A percentile compares a stretch with the other conserved stretches of the same genome.
Evolutionary conservation across 2,113 vertebrate genomes (phyloP).

Genomic region (Trochalopteron elliotii): DNA sequence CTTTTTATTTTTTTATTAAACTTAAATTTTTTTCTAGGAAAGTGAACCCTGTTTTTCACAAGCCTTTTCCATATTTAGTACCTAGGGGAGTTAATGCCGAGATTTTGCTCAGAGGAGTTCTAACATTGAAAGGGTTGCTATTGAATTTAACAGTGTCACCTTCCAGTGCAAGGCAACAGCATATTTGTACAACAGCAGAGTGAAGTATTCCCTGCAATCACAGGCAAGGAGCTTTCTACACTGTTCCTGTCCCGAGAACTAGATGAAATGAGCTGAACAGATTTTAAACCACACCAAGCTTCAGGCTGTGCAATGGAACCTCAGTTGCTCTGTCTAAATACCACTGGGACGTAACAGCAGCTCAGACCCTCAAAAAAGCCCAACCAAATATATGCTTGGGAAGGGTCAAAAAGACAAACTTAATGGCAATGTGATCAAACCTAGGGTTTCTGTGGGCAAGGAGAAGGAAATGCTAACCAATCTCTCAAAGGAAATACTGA

Average conservation of each 20-base stretch:
- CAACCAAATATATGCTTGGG: neutral
- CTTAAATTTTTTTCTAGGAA: no score
- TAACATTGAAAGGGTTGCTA: neutral
- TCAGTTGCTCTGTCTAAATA: neutral
- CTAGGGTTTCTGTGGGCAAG: neutral
- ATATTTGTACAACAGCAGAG: neutral
- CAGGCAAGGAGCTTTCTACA: neutral
- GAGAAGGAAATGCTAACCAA: neutral
- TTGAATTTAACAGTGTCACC: neutral
- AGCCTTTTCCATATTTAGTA: neutral
- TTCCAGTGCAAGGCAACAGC: neutral
- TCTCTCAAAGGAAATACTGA: neutral
- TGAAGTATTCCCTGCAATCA: neutral
- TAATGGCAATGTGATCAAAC: neutral
- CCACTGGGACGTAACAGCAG: neutral
- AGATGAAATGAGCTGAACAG: neutral
- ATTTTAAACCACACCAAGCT: neutral
- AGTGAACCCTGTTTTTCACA: no score
- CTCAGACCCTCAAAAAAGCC: neutral
- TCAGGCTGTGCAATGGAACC: neutral
- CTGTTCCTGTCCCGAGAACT: neutral
- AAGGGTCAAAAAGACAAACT: neutral
- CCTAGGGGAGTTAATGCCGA: neutral
- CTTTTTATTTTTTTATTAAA: no score
- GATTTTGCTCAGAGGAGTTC: neutral